Base-by-base conservation (phyloP, 2,113 vertebrate genomes). In the Gavia stellata region DNA sequence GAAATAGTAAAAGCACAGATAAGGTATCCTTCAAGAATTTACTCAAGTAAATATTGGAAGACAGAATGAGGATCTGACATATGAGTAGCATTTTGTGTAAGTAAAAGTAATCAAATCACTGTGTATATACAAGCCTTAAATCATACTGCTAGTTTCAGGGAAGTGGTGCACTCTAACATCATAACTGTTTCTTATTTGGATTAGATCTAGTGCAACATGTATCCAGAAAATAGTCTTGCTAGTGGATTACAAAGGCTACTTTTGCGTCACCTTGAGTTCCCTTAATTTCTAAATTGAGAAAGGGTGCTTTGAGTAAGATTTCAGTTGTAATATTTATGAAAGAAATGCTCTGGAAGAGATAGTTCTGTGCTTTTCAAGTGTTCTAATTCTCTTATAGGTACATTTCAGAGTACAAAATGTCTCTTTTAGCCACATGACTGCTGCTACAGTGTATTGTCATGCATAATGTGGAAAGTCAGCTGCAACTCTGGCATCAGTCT, bases 281-380 rank as follows among this genome's bases (percentile, higher is more conserved):
- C 38, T 53, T 59, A n/a, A 71, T 49, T 86, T 75, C 72, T 34
- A 31, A 72, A 82, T 78, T 93, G 72, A 42, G 28, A 92, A 96
- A 78, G 38, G 12, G n/a, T 70, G 38, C 53, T 17, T 83, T 53
- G 20, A 44, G 85, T 80, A 83, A 92, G 83, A 49, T 86, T 58
- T 84, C 74, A 91, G 78, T 83, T 85, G 70, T 92, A 94, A 49
- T 82, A 79, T 94, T 91, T 88, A 90, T 88, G 92, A 96, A 95
- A 84, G 78, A 83, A 72, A 63, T 86, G 16, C 47, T 75, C 66
- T 84, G 86, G 31, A n/a, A 74, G 74, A 84, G 93, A 52, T 24
- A 68, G 23, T 81, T 53, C 17, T 59, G 34, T 77, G 50, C 38
- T 88, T 92, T 93, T 96, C 82, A 96, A 95, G 91, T 63, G 53